Percentiles rank a stretch among this genome's conserved stretches.
phyloP scores from a whole-genome alignment of 1,140 invertebrate genomes.

The Psilanteris sp. region DNA sequence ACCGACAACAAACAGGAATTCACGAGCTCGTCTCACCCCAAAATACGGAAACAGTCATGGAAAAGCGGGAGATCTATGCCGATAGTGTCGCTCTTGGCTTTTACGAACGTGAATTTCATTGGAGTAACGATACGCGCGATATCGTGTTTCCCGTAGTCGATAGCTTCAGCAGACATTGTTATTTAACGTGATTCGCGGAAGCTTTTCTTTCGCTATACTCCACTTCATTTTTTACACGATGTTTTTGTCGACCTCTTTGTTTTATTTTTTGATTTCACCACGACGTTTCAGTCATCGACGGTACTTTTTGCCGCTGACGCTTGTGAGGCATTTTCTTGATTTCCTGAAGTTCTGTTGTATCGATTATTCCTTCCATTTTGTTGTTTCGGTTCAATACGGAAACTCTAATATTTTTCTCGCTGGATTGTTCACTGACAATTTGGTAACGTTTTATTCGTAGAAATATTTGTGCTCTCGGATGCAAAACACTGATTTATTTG shows the following conservation, averaged over 20 bases:
- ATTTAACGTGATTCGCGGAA: constrained; percentile 18
- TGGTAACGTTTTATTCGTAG: constrained; percentile 25
- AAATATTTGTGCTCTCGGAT: constrained; percentile 13
- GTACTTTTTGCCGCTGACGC: background rate
- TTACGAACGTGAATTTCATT: constrained; percentile 54
- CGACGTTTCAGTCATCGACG: background rate
- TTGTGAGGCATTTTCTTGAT: constrained; percentile 20
- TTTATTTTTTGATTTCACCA: constrained; percentile 5
- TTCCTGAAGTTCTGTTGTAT: constrained; percentile 26
- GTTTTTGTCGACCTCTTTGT: background rate
- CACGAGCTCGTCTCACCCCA: constrained; percentile 49
- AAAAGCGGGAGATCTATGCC: constrained; percentile 51
- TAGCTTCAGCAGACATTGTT: constrained; percentile 40
- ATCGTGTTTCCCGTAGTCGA: constrained; percentile 36
- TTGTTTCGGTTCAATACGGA: constrained; percentile 3
- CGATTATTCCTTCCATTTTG: constrained; percentile 33
- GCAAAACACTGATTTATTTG: constrained; percentile 28
- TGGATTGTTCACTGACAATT: constrained; percentile 17
- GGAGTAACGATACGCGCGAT: constrained; percentile 47
- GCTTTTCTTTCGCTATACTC: constrained; percentile 5
- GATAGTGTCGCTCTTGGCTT: constrained; percentile 53
- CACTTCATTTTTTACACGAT: constrained; percentile 5
- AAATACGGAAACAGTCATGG: constrained; percentile 48
- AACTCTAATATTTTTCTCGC: constrained; percentile 28
- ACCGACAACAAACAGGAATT: constrained; percentile 67